phyloP scores from a whole-genome alignment of 2,113 vertebrate species.

The Nerophis lumbriciformis region DNA sequence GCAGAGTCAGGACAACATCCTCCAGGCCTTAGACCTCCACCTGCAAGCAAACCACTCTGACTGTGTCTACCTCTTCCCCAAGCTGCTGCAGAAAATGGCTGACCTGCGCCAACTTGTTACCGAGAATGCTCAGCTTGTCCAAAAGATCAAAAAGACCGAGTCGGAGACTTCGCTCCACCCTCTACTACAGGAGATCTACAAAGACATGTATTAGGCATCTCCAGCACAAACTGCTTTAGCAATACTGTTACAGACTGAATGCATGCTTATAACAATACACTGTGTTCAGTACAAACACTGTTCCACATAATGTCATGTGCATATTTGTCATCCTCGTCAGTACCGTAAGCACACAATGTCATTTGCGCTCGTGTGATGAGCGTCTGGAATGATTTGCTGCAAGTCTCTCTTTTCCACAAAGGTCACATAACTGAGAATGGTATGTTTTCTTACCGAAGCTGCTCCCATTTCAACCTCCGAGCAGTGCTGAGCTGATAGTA shows the following conservation, averaged over 20 bases:
- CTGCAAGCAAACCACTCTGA: conserved; percentile 91
- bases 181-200: conserved; percentile 97
- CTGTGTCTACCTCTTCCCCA: conserved; percentile 94
- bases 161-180: conserved; percentile 93
- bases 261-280: conserved; percentile 42
- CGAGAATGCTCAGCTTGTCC: conserved; percentile 92
- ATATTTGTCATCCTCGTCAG: conserved; percentile 23
- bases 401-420: conserved; percentile 51
- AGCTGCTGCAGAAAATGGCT: conserved; percentile 99
- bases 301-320: conserved; percentile 34
- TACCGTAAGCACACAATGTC: conserved; percentile 31
- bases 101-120: conserved; percentile 97
- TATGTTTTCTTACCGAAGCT: conserved; percentile 55
- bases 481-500: conserved; percentile 49
- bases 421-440: conserved; percentile 53
- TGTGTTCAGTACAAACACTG: conserved; percentile 60
- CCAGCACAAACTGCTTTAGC: conserved; percentile 43
- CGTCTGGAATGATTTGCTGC: conserved; percentile 63
- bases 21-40: conserved; percentile 90
- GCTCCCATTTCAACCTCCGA: conserved; percentile 55
- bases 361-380: conserved; percentile 14
- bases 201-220: conserved; percentile 89
- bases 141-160: conserved; percentile 98
- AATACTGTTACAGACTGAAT: conserved; percentile 64
- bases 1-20: conserved; percentile 93